Evolutionary conservation across 2,113 vertebrate genomes (phyloP), one percentile per base, ranked within the genome.

Genomic region (Nothobranchius furzeri): DNA sequence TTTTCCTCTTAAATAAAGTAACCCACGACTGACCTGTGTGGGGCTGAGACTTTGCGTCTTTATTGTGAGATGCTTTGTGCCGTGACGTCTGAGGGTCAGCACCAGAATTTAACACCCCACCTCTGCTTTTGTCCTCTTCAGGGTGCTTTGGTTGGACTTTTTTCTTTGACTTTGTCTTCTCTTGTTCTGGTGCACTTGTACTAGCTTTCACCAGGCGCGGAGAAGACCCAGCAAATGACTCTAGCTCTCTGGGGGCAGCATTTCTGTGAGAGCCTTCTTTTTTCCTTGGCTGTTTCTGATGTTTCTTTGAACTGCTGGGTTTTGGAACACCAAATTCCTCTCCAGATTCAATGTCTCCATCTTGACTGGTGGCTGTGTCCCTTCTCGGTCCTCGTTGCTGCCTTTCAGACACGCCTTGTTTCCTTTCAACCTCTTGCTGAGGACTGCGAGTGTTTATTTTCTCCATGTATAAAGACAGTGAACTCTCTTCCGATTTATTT

Each of bases 331-430:
- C 61, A 2, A 85, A 50, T 48, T 91, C 92, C 80, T 94, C 91
- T 0, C 92, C 92, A 3, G 87, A 74, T 35, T 93, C 90, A 1
- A 87, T 81, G n/a, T 92, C 90, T 58, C 84, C 93, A 43, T 93
- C 92, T 1, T 83, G 86, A 81, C 85, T 88, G 67, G 82, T 49
- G 24, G 70, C 9, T 0, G 88, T 81, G 76, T 86, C 85, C 75
- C 82, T 91, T 73, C 88, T 89, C 70, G 74, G 76, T 8, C 70
- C 86, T 4, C 75, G 69, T 9, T 81, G 54, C 62, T 76, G 87
- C 49, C 75, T 76, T 10, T 81, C 87, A 42, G 50, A 15, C 43
- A 64, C 79, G 9, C 76, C 75, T 13, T 54, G 82, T 60, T 68
- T 81, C 61, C 75, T 80, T 51, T 82, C 81, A 3, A 15, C 0